phyloP scores from a whole-genome alignment of 2,797 vertebrate genomes.

The Liparis tanakae region DNA sequence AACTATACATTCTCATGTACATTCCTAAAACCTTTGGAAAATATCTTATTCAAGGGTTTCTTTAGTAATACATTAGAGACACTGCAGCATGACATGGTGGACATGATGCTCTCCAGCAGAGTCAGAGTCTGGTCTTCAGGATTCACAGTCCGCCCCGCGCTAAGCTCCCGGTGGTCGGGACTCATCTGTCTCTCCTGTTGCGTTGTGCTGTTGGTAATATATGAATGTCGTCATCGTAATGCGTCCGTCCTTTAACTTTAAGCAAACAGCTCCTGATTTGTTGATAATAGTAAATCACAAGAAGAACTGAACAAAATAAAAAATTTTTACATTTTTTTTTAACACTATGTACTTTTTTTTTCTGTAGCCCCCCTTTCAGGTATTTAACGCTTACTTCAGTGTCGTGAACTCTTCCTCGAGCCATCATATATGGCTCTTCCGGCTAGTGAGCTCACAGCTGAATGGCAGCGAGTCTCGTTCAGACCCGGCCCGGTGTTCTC shows the following conservation, averaged over 20 bases:
- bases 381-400: too few species aligned
- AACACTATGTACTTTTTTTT: background rate
- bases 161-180: conserved; percentile 30
- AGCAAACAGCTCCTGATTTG: background rate
- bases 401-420: too few species aligned
- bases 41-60: background rate
- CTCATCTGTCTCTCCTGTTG: background rate
- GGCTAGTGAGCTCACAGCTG: too few species aligned
- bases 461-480: too few species aligned
- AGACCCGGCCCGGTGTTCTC: too few species aligned
- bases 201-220: background rate
- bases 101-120: conserved; percentile 2
- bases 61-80: conserved; percentile 2
- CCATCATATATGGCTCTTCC: too few species aligned
- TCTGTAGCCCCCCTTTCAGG: too few species aligned
- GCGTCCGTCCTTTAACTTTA: background rate
- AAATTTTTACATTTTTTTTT: too few species aligned
- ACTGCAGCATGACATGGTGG: background rate
- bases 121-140: conserved; percentile 29
- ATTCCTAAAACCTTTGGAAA: conserved; percentile 11
- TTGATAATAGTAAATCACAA: background rate
- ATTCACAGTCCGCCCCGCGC: conserved; percentile 3
- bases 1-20: conserved; percentile 1
- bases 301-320: background rate
- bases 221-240: background rate